phyloP scores from a whole-genome alignment of 1,140 invertebrate genomes.

The Euglossa dilemma region DNA sequence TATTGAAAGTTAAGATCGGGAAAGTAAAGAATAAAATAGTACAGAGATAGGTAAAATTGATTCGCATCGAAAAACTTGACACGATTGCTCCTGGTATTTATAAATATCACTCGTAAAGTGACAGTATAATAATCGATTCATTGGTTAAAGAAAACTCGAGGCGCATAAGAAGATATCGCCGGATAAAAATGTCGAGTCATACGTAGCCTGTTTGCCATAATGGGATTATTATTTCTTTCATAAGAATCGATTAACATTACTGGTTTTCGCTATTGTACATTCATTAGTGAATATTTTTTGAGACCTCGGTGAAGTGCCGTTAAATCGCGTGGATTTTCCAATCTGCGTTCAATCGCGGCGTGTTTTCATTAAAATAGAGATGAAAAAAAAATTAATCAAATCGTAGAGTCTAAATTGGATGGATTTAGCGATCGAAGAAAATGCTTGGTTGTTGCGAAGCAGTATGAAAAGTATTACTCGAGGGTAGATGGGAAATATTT shows the following conservation, averaged over 20 bases:
- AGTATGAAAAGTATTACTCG: no score
- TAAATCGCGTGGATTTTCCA: neutral
- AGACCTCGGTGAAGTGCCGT: neutral
- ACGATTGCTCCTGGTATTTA: no score
- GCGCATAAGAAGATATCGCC: neutral
- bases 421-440: neutral
- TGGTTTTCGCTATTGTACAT: neutral
- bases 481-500: neutral
- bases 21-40: no score
- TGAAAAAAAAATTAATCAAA: no score
- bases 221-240: conserved; percentile 9
- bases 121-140: neutral
- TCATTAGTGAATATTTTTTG: conserved; percentile 11
- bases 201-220: neutral
- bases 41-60: no score
- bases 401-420: neutral
- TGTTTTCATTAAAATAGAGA: no score
- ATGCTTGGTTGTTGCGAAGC: neutral
- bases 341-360: no score
- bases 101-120: no score
- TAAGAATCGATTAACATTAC: conserved; percentile 46
- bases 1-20: no score
- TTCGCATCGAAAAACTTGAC: no score
- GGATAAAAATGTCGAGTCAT: neutral
- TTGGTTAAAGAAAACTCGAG: neutral